Base-by-base conservation (phyloP, 2,113 vertebrate genomes). In the Oryzias woworae region DNA sequence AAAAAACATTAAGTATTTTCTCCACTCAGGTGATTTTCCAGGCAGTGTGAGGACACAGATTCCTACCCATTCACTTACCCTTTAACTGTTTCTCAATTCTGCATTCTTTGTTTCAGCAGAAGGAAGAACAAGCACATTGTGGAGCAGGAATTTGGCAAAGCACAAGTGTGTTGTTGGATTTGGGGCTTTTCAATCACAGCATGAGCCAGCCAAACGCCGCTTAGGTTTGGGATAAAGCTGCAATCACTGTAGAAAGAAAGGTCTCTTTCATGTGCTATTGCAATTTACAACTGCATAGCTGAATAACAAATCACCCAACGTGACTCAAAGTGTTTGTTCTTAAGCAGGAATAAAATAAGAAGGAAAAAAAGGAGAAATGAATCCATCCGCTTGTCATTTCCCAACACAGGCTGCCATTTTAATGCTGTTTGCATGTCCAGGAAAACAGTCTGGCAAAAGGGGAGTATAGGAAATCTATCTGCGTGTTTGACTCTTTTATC, bases 391-490 rank as follows among this genome's bases (percentile, higher is more conserved):
- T 60, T 71, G 71, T 85, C 73, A 66, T 80, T 83, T 85, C 63
- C 77, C 78, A 83, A 75, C 75, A 79, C 45, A 14, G 68, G 63
- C 80, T 53, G 53, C 64, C 63, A 4, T 77, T 74, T 71, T 89
- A 87, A 90, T 84, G 77, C 75, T 36, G 53, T 81, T 89, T 86
- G 78, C 80, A 78, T 90, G 88, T 85, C 77, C 80, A 86, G 84
- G 77, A 90, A 88, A 79, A 67, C 36, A 46, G 62, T 57, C 81
- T 85, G 85, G 88, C 88, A 79, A 67, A 75, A 45, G 44, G 68
- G 47, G 22, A 81, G 74, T 86, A 86, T 88, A 81, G 86, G 85
- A 89, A 91, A 90, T 90, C 78, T 88, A 84, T 88, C 75, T 81
- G 73, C 69, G 60, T 84, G 83, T 85, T 84, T 78, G 82, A 74